A percentile compares a stretch with the other conserved stretches of the same genome.
Evolutionary conservation across 2,888 invertebrate species (phyloP).

Genomic region (Scaptomyza polygonia): DNA sequence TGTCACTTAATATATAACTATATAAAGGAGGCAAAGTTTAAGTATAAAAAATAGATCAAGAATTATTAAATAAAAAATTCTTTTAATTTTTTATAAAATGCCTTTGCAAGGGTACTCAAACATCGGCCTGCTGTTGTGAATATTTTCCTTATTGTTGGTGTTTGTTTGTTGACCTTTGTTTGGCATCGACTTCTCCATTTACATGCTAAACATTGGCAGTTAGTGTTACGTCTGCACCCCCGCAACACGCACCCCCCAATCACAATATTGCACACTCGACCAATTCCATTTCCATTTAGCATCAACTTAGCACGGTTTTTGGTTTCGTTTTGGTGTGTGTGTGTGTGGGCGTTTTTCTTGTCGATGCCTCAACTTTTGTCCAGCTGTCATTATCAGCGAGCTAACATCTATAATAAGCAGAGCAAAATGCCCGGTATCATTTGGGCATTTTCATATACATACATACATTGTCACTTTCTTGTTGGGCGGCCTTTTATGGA

Average conservation of each 20-base stretch:
- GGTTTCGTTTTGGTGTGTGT: slow-evolving; percentile 24
- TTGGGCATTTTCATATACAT: slow-evolving; percentile 71
- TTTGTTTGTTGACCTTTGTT: slow-evolving; percentile 60
- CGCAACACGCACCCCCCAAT: neutral
- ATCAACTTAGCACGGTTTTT: slow-evolving; percentile 39
- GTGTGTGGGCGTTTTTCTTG: slow-evolving; percentile 6
- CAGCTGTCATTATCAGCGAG: slow-evolving; percentile 58
- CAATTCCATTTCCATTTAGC: slow-evolving; percentile 10
- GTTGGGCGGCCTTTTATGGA: slow-evolving; percentile 51
- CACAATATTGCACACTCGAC: neutral
- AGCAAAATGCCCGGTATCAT: slow-evolving; percentile 72
- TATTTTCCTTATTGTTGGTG: slow-evolving; percentile 20
- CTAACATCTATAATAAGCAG: slow-evolving; percentile 80
- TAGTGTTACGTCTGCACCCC: slow-evolving; percentile 24
- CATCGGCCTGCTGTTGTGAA: slow-evolving; percentile 6
- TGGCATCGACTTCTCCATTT: slow-evolving; percentile 67
- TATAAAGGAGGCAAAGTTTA: neutral
- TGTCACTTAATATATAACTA: neutral
- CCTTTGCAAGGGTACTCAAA: slow-evolving; percentile 14
- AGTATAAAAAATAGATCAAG: no score
- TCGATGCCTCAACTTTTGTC: slow-evolving; percentile 37
- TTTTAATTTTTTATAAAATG: no score
- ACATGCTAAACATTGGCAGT: slow-evolving; percentile 69
- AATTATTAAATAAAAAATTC: no score
- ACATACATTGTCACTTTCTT: slow-evolving; percentile 79